These are phyloP conservation scores for Chymomyza procnemis DNA, from an alignment of 2,888 invertebrate species.

Conservation along the genomic window DNA sequence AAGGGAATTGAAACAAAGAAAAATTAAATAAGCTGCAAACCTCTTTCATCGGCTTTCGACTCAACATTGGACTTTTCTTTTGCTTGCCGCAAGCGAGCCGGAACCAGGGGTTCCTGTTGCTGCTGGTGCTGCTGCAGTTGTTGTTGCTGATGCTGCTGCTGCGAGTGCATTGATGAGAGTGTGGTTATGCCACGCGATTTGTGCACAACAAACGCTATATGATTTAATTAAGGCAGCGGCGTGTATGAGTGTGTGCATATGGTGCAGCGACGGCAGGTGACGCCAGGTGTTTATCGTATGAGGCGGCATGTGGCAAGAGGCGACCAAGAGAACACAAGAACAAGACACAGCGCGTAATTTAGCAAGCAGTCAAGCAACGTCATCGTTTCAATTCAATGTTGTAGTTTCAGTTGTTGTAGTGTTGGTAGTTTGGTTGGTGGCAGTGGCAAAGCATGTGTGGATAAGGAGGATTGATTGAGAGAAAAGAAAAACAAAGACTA, in stretches of 20 bases:
- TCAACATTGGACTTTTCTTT: constrained; percentile 84
- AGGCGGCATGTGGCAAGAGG: constrained; percentile 11
- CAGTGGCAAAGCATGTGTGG: constrained; percentile 32
- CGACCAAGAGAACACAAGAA: not conserved
- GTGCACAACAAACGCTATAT: constrained; percentile 86
- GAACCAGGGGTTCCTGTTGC: constrained; percentile 80
- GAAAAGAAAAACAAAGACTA: constrained; percentile 30
- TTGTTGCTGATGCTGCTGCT: constrained; percentile 60
- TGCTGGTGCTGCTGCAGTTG: constrained; percentile 39
- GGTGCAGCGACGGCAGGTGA: constrained; percentile 19
- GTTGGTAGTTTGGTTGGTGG: constrained; percentile 12
- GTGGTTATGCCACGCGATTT: constrained; percentile 89
- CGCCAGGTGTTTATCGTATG: not conserved
- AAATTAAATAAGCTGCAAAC: constrained; percentile 71
- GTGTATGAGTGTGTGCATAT: not conserved
- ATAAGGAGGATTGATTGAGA: constrained; percentile 17
- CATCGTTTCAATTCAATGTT: constrained; percentile 8
- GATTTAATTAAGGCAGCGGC: constrained; percentile 23
- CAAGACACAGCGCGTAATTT: constrained; percentile 1
- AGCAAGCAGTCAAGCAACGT: constrained; percentile 27
- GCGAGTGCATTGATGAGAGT: constrained; percentile 82
- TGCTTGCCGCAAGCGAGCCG: constrained; percentile 81
- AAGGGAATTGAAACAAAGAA: constrained; percentile 23
- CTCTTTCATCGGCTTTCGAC: constrained; percentile 85
- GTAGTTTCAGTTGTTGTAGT: constrained; percentile 22